A percentile compares a stretch with the other conserved stretches of the same genome.
Conservation (phyloP, 2,113 vertebrate species). For the Centropus unirufus region DNA sequence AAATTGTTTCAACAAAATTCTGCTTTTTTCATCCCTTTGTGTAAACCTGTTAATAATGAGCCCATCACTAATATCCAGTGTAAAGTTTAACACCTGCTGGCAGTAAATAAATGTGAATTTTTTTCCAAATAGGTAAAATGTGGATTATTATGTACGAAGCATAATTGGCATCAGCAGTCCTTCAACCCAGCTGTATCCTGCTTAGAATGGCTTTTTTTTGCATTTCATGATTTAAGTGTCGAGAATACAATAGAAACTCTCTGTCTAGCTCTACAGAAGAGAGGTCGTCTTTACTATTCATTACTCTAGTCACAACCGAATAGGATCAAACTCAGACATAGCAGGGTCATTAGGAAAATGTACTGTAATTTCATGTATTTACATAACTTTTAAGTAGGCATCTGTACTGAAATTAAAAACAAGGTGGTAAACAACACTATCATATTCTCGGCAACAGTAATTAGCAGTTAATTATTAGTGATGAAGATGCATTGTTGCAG, state of each 20-base stretch:
- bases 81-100: constrained; percentile 99
- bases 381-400: constrained; percentile 20
- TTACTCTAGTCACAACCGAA: not conserved
- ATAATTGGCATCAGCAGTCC: constrained; percentile 59
- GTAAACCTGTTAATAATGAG: constrained; percentile 96
- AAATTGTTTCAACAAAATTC: constrained; percentile 91
- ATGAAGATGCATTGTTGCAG: constrained; percentile 58
- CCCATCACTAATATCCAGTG: constrained; percentile 98
- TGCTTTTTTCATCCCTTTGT: constrained; percentile 90
- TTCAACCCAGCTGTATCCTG: not conserved
- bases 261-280: not conserved
- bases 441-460: constrained; percentile 34
- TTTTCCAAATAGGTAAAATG: constrained; percentile 87
- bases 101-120: constrained; percentile 99
- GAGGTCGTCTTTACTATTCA: constrained; percentile 18
- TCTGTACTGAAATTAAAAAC: constrained; percentile 32
- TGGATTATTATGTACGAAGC: constrained; percentile 75
- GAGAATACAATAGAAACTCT: constrained; percentile 1
- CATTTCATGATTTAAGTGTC: not conserved
- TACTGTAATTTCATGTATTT: constrained; percentile 46
- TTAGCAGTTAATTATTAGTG: constrained; percentile 58
- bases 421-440: constrained; percentile 1
- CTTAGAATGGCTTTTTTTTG: constrained; percentile 5
- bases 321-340: constrained; percentile 18
- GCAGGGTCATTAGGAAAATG: constrained; percentile 42